Evolutionary conservation across 2,888 invertebrate genomes (phyloP).

Genomic region (Lasioglossum morio): DNA sequence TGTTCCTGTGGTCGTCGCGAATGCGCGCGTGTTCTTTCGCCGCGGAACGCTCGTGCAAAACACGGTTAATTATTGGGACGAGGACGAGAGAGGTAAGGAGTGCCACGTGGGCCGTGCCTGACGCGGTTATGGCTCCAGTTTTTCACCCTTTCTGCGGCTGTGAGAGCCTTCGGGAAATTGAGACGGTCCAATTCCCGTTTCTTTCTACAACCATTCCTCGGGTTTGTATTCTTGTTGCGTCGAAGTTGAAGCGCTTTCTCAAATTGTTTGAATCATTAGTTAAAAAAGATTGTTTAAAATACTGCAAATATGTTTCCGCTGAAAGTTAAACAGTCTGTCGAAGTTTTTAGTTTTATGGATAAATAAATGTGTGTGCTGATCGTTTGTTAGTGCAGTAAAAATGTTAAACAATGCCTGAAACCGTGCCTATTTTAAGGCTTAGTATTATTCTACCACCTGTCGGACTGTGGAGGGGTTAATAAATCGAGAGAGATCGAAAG

Average conservation of each 20-base stretch:
- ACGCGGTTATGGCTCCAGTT: conserved; percentile 25
- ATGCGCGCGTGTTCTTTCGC: conserved; percentile 30
- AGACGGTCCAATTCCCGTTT: not conserved
- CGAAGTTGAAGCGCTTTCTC: not conserved
- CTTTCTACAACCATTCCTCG: not conserved
- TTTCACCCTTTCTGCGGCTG: conserved; percentile 7
- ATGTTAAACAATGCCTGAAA: too few species aligned
- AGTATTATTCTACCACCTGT: not conserved
- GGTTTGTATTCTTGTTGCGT: not conserved
- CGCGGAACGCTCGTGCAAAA: conserved; percentile 71
- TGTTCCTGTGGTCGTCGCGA: conserved; percentile 38
- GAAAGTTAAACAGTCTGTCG: too few species aligned
- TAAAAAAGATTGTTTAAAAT: not conserved
- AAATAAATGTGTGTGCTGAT: too few species aligned
- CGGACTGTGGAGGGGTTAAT: not conserved
- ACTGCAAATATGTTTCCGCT: too few species aligned
- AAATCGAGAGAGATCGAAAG: not conserved
- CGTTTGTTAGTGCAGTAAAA: too few species aligned
- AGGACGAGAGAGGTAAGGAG: conserved; percentile 66
- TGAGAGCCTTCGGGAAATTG: not conserved
- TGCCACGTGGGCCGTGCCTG: conserved; percentile 63
- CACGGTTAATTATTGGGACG: conserved; percentile 80
- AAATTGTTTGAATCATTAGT: too few species aligned
- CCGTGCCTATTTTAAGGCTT: too few species aligned
- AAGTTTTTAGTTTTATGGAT: too few species aligned